Percentiles rank a stretch among this genome's conserved stretches.
Conservation (phyloP, 1,140 invertebrate species). For the Micrasema minimum region DNA sequence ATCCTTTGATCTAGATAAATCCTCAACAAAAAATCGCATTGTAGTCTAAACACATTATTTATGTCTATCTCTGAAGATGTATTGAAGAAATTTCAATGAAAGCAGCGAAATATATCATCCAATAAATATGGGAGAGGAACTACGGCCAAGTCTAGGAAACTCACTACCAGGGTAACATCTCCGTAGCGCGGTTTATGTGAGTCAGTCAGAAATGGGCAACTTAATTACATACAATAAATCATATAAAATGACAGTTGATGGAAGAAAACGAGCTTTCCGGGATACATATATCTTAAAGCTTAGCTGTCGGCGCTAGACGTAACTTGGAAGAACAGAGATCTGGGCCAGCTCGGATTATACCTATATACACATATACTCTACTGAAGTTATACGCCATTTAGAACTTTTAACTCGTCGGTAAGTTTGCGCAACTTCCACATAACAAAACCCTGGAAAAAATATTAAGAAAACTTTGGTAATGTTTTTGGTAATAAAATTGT, state of each 20-base stretch:
- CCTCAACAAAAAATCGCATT: not conserved
- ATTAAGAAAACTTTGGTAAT: too few species aligned
- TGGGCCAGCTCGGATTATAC: too few species aligned
- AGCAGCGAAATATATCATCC: constrained; percentile 25
- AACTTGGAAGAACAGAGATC: not conserved
- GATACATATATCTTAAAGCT: constrained; percentile 33
- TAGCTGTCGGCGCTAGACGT: constrained; percentile 8
- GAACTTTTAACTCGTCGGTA: too few species aligned
- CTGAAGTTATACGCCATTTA: too few species aligned
- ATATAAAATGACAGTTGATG: constrained; percentile 45
- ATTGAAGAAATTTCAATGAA: constrained; percentile 11
- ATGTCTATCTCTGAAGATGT: constrained; percentile 3
- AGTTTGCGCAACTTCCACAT: too few species aligned
- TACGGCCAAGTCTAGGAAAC: not conserved
- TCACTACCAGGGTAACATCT: not conserved
- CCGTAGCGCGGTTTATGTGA: constrained; percentile 14
- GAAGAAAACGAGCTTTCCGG: constrained; percentile 40
- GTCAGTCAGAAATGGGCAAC: constrained; percentile 30
- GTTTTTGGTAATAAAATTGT: too few species aligned
- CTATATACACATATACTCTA: too few species aligned
- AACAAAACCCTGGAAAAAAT: too few species aligned
- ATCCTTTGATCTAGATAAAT: constrained; percentile 11
- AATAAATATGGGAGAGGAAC: not conserved
- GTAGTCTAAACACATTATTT: constrained; percentile 37
- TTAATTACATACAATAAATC: constrained; percentile 45